Conservation (phyloP, 2,113 vertebrate genomes). For the Rhinopomastus cyanomelas region DNA sequence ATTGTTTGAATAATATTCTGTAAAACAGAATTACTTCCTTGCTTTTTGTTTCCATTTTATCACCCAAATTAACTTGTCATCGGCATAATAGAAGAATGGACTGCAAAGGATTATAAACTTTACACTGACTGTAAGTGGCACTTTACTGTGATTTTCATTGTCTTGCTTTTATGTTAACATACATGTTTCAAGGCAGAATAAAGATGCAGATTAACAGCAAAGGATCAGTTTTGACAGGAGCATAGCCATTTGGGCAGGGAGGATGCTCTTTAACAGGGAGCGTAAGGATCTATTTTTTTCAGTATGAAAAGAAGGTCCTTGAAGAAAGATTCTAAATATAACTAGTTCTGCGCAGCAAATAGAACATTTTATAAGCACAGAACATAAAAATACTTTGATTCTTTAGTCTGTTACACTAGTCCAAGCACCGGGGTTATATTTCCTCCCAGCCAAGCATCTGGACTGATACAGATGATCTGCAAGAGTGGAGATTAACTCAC, state of each 20-base stretch:
- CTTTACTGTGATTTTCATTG: constrained; percentile 43
- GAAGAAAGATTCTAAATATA: constrained; percentile 22
- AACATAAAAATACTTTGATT: constrained; percentile 54
- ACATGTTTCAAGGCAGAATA: constrained; percentile 8
- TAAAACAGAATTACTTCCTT: constrained; percentile 62
- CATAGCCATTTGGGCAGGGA: constrained; percentile 29
- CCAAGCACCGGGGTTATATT: constrained; percentile 50
- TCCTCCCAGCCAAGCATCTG: constrained; percentile 57
- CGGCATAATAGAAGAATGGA: constrained; percentile 41
- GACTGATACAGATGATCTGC: constrained; percentile 49
- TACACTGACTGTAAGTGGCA: constrained; percentile 40
- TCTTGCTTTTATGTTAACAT: constrained; percentile 35
- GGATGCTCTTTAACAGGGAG: constrained; percentile 30
- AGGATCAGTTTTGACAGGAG: constrained; percentile 38
- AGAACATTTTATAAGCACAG: constrained; percentile 52
- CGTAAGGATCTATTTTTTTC: constrained; percentile 36
- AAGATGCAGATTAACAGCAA: constrained; percentile 39
- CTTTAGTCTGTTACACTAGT: constrained; percentile 11
- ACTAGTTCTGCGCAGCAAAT: constrained; percentile 18
- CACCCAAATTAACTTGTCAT: constrained; percentile 71
- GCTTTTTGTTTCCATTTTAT: constrained; percentile 67
- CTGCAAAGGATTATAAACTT: constrained; percentile 58
- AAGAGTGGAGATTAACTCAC: constrained; percentile 55
- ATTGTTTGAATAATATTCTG: constrained; percentile 66
- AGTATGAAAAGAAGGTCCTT: constrained; percentile 29